These are phyloP conservation scores for Drosophila bocki DNA, from an alignment of 1,140 invertebrate species.

Conservation along the genomic window DNA sequence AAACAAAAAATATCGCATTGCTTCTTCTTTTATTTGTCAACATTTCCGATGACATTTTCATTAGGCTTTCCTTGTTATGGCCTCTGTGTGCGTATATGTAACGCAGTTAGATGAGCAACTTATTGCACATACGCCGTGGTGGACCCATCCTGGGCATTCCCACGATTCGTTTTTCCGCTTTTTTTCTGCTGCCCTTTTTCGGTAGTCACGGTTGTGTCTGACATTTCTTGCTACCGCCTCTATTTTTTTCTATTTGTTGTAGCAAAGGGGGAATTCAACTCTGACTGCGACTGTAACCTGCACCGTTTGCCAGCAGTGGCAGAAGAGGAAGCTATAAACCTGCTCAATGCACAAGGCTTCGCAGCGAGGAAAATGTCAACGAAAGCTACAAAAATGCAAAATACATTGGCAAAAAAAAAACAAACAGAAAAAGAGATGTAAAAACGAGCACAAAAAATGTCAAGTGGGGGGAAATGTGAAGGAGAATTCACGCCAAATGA, in stretches of 20 bases:
- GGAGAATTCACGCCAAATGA: constrained; percentile 73
- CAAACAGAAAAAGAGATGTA: constrained; percentile 26
- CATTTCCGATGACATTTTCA: constrained; percentile 37
- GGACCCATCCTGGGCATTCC: constrained; percentile 15
- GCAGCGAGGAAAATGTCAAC: constrained; percentile 18
- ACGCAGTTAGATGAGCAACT: constrained; percentile 32
- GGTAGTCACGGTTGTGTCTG: constrained; percentile 36
- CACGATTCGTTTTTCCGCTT: constrained; percentile 6
- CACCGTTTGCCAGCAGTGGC: constrained; percentile 16
- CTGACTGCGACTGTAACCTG: constrained; percentile 43
- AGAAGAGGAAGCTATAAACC: constrained; percentile 45
- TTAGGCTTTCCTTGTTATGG: constrained; percentile 13
- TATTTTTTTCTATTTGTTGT: not conserved
- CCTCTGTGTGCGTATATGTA: constrained; percentile 14
- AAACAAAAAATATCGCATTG: constrained; percentile 30
- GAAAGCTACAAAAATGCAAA: constrained; percentile 59
- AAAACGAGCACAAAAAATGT: not conserved
- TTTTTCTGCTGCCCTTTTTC: constrained; percentile 20
- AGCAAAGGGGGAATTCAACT: constrained; percentile 6
- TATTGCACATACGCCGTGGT: constrained; percentile 42
- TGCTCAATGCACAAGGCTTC: constrained; percentile 37
- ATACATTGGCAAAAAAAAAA: constrained; percentile 56
- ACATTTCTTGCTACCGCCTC: constrained; percentile 27
- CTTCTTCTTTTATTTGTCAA: constrained; percentile 7
- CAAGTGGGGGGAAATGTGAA: not conserved